Base-by-base conservation (phyloP, 2,113 vertebrate species). In the Cromileptes altivelis region DNA sequence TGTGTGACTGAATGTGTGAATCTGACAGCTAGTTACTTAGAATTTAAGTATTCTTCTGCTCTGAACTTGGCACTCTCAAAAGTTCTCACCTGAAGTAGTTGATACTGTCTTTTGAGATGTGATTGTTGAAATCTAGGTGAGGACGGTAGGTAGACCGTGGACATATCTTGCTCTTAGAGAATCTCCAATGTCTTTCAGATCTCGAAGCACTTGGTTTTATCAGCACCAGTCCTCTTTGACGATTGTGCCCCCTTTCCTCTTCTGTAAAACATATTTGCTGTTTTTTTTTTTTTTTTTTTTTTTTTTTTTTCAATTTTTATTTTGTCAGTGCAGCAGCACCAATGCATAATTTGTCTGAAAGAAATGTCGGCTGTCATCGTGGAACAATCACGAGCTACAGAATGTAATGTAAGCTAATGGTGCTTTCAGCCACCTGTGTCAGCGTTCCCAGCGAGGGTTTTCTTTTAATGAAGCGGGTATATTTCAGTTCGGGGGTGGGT, bases 371-470 rank as follows among this genome's bases (percentile, higher is more conserved):
- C 80, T 77, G 89, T 94, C 86, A 86, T 87, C 68, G 89, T 94
- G 93, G 91, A 91, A 81, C 92, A 90, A 87, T 90, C 85, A 63
- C 21, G 73, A 87, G 92, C 92, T 94, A 91, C 85, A 86, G 93
- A 95, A 94, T 94, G 91, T 93, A 92, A 92, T 81, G 86, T 92
- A 90, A 89, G 92, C 85, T 93, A 87, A 76, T 70, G 88, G 67
- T 91, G 91, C 92, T 91, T 85, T 63, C 49, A 87, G 93, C 88
- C 91, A 69, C 80, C 91, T 93, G 93, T 93, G 85, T 94, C 90
- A 89, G 88, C 87, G 84, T 91, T 81, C 64, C 78, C 79, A 88
- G 88, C 72, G 72, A 89, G 86, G 63, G 27, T 80, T 89, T 72
- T 72, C 58, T 88, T 80, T 86, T 70, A 75, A 72, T 87, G 75